Base-by-base conservation (phyloP, 2,888 invertebrate species). In the Antheraea yamamai region DNA sequence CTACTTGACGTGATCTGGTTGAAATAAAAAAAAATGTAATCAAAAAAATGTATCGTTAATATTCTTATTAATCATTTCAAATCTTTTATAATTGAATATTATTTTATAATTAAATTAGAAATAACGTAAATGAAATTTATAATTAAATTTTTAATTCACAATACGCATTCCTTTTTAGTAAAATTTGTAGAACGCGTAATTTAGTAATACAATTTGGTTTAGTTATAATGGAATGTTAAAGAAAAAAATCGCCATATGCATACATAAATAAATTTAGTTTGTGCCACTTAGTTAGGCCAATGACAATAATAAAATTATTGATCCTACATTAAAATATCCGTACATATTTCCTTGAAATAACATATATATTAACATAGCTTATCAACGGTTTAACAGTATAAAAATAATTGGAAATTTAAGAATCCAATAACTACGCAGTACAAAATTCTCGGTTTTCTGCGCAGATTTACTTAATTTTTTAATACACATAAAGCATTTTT, bases 261-360 rank as follows among this genome's bases (percentile, higher is more conserved):
- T 23, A 23, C 8, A 26, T 10, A 64, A 64, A 26, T 64, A 64
- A 64, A 64, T 26, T 64, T 20, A 23, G 23, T 10, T 64, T 64
- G 23, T 64, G 12, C 64, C 12, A 26, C 26, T 26, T 1, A 64
- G 12, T 10, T 64, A 64, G 64, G 64, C 64, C 64, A 64, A 23
- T 64, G 23, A 64, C 18, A 64, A 64, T 23, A 61, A 61, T 26
- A 12, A 23, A 26, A 64, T 26, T 64, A 64, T 64, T 64, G n/a
- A 26, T 26, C 12, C 26, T 26, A 64, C 64, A 64, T 26, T 12
- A 80, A 79, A 81, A 79, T 73, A 75, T 85, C 85, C 88, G 86
- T 88, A 89, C 87, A 88, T 79, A 86, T 86, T 88, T 84, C 80
- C 79, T 86, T 86, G 86, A 89, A 84, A 85, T 78, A 39, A 77